phyloP scores from a whole-genome alignment of 2,797 vertebrate species.

The Onychomys arenicola region DNA sequence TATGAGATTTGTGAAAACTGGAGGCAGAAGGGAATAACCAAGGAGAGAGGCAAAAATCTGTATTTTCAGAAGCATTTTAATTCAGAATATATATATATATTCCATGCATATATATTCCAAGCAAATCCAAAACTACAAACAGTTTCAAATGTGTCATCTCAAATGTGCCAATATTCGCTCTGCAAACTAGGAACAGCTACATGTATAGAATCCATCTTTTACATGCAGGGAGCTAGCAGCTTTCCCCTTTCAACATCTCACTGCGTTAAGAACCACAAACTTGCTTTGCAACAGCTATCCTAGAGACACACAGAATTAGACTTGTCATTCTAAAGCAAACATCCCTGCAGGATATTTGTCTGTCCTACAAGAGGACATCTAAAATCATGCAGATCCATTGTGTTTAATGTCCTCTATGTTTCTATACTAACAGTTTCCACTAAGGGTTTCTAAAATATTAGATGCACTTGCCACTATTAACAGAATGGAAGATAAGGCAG shows the following conservation, averaged over 20 bases:
- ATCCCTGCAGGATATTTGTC: neutral
- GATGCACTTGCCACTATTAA: neutral
- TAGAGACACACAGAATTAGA: neutral
- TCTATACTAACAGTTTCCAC: neutral
- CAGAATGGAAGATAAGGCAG: neutral
- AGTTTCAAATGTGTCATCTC: neutral
- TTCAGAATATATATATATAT: neutral
- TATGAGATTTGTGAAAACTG: neutral
- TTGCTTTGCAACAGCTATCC: neutral
- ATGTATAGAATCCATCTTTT: neutral
- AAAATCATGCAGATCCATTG: neutral
- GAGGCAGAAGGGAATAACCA: neutral
- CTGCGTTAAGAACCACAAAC: neutral
- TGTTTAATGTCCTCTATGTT: neutral
- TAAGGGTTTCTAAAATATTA: conserved; percentile 19
- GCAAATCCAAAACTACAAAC: neutral
- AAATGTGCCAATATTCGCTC: neutral
- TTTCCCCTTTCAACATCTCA: neutral
- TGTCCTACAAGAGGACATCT: neutral
- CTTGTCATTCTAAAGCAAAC: neutral
- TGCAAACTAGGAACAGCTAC: neutral
- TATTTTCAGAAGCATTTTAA: neutral
- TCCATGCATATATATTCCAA: neutral
- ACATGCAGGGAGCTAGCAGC: neutral
- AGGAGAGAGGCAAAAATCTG: neutral